These are phyloP conservation scores for Xestoiulus laeticollis DNA, from an alignment of 2,888 invertebrate genomes.

Conservation along the genomic window DNA sequence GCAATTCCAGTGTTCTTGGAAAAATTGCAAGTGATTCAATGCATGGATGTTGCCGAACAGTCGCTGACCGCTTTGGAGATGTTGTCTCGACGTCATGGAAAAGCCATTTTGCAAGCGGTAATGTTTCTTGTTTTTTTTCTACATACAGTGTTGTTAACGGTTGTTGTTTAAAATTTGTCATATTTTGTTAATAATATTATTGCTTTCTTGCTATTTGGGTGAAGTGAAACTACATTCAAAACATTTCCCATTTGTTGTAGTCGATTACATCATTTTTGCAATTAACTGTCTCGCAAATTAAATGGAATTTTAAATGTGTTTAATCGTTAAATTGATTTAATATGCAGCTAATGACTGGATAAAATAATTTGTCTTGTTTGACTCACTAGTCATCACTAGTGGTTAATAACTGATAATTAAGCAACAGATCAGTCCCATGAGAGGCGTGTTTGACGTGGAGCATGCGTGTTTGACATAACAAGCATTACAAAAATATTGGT, in stretches of 20 bases:
- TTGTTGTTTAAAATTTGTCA: no score
- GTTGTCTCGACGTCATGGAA: constrained; percentile 94
- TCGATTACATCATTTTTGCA: no score
- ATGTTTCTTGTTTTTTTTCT: constrained; percentile 61
- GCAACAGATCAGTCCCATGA: background rate
- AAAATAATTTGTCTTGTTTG: background rate
- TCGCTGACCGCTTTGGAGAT: constrained; percentile 96
- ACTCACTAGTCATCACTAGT: background rate
- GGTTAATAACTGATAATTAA: background rate
- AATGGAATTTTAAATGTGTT: background rate
- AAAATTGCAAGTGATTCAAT: constrained; percentile 96
- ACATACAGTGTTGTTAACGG: no score
- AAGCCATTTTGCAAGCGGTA: constrained; percentile 92
- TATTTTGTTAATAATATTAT: background rate
- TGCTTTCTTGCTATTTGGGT: background rate
- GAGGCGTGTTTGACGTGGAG: no score
- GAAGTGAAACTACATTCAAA: background rate
- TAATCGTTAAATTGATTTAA: background rate
- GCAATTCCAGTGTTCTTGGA: constrained; percentile 97
- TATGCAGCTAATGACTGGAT: background rate
- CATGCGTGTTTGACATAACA: background rate
- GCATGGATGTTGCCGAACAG: constrained; percentile 99
- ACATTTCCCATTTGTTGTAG: background rate
- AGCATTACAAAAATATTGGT: background rate
- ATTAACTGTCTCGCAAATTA: no score